Evolutionary conservation across 2,888 invertebrate genomes (phyloP), one percentile per base, ranked within the genome.

Genomic region (Pomacea canaliculata): DNA sequence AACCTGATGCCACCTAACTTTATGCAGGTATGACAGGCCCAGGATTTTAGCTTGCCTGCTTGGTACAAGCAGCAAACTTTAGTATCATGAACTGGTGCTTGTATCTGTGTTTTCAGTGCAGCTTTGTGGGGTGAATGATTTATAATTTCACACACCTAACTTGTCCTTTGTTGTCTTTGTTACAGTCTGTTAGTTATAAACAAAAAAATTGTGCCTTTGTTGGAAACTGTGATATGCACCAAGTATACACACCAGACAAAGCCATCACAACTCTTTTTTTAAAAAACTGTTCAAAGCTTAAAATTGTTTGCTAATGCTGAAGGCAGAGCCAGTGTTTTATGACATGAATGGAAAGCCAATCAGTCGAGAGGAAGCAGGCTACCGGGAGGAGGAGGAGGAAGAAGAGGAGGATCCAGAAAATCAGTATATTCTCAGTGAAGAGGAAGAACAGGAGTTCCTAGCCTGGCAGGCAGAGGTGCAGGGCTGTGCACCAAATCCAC

Each of bases 261-360:
- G 5, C 37, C 37, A 37, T 37, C 37, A 37, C 37, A 37, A 37
- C 37, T 37, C 5, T 37, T 37, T 5, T 37, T 37, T 37, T 5
- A 1, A 37, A 5, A 37, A 37, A 37, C 37, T 5, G 5, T 37
- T 37, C 37, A 37, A 37, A 37, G 23, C 37, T 37, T 37, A 37
- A 37, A 37, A 37, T 37, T 37, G 37, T 37, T 37, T 37, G 37
- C 5, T 56, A 16, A 1, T 56, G 0, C 80, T 84, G 51, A 80
- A 85, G 85, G 81, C 83, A 80, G 87, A 87, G 75, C 86, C 88
- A 72, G 81, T 86, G 72, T 88, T 87, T 79, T 88, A 84, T 79
- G 83, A 87, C 78, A 73, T 75, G 10, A 63, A 80, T 67, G 87
- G 87, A 7, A 82, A 85, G 75, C 82, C 83, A n/a, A 85, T 86